Evolutionary conservation across 2,888 invertebrate genomes (phyloP).

Genomic region (Laothoe populi): DNA sequence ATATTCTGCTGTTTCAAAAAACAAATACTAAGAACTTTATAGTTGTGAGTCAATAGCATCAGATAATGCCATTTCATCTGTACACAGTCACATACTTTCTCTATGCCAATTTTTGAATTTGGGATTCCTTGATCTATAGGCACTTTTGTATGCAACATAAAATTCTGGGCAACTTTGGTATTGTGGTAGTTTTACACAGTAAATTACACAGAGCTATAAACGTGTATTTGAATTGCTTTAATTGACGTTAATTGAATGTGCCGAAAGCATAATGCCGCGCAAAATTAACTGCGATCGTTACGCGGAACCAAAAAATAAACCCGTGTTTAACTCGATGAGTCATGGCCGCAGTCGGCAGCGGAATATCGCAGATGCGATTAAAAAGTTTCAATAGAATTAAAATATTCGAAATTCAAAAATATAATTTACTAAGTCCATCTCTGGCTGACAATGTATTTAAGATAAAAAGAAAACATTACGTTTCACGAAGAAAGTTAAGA

Average conservation of each 20-base stretch:
- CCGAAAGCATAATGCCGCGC: conserved; percentile 35
- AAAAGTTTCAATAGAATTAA: not conserved
- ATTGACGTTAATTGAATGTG: conserved; percentile 50
- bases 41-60: too few relatives aligned
- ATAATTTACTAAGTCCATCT: not conserved
- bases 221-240: conserved; percentile 37
- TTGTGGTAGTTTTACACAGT: conserved; percentile 25
- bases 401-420: not conserved
- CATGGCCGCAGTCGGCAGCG: not conserved
- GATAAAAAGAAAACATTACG: not conserved
- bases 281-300: conserved; percentile 36
- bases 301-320: conserved; percentile 27
- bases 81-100: not conserved
- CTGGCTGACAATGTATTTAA: not conserved
- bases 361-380: conserved; percentile 2
- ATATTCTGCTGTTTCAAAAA: too few relatives aligned
- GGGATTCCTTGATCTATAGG: too few relatives aligned
- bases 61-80: too few relatives aligned
- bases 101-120: not conserved
- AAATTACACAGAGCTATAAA: conserved; percentile 29
- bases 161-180: too few relatives aligned
- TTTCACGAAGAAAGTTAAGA: not conserved
- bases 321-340: conserved; percentile 3
- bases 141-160: too few relatives aligned
- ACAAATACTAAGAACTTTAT: too few relatives aligned